These are phyloP conservation scores for Pocota personata DNA, from an alignment of 2,888 invertebrate species.

Conservation along the genomic window DNA sequence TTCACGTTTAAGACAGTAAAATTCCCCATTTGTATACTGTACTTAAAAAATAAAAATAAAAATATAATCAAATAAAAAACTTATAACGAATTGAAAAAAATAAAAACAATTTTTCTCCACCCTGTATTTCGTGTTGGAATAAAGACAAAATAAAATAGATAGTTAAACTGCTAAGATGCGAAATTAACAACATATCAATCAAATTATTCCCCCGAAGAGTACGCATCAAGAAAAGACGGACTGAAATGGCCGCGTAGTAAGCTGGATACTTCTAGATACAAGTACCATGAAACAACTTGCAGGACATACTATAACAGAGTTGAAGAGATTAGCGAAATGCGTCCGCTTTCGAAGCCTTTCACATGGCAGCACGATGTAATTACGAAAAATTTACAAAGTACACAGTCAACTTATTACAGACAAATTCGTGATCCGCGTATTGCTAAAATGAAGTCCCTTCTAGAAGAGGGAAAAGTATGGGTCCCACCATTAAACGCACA, in stretches of 20 bases:
- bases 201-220: slow-evolving; percentile 75
- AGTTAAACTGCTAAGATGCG: no score
- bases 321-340: slow-evolving; percentile 74
- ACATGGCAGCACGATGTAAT: slow-evolving; percentile 45
- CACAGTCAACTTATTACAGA: slow-evolving; percentile 76
- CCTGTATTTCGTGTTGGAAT: no score
- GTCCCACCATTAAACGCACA: slow-evolving; percentile 78
- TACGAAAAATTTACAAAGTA: slow-evolving; percentile 76
- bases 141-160: no score
- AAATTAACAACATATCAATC: slow-evolving; percentile 73
- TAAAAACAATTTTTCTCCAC: no score
- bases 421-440: slow-evolving; percentile 76
- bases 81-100: no score
- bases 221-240: slow-evolving; percentile 72
- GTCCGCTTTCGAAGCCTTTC: slow-evolving; percentile 52
- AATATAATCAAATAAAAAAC: no score
- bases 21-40: no score
- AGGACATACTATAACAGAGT: slow-evolving; percentile 77
- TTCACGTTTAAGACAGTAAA: no score
- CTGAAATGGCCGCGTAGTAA: slow-evolving; percentile 64
- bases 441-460: slow-evolving; percentile 40
- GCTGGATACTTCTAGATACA: slow-evolving; percentile 42
- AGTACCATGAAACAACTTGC: slow-evolving; percentile 78
- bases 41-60: no score
- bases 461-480: slow-evolving; percentile 75